Evolutionary conservation across 1,140 invertebrate species (phyloP).

Genomic region (Pectinophora gossypiella): DNA sequence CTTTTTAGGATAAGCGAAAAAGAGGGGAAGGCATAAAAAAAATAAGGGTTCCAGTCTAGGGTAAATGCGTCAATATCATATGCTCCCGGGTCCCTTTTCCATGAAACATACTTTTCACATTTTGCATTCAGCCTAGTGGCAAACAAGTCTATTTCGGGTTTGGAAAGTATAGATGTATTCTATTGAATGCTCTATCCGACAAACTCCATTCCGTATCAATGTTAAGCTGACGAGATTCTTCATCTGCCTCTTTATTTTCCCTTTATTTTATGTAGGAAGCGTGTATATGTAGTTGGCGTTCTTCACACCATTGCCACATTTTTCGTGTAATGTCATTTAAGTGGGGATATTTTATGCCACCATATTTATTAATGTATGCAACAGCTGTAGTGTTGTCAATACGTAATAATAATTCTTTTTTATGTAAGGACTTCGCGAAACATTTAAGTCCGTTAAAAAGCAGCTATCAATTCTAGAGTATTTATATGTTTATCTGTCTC

Average conservation of each 20-base stretch:
- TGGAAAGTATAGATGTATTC: constrained; percentile 8
- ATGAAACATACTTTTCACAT: constrained; percentile 13
- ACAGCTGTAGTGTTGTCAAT: constrained; percentile 37
- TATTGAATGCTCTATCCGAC: constrained; percentile 1
- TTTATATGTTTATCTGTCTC: constrained; percentile 31
- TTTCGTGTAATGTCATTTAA: constrained; percentile 21
- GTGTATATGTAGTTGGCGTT: constrained; percentile 22
- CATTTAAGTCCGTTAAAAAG: constrained; percentile 27
- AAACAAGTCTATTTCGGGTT: constrained; percentile 14
- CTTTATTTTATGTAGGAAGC: constrained; percentile 27
- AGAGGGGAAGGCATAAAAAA: constrained; percentile 15
- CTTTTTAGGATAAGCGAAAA: constrained; percentile 12
- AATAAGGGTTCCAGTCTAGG: constrained; percentile 4
- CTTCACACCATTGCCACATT: constrained; percentile 40
- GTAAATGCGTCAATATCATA: constrained; percentile 16
- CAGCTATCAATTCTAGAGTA: constrained; percentile 30
- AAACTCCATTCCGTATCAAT: constrained; percentile 26
- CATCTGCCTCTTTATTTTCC: constrained; percentile 31
- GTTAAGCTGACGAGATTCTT: constrained; percentile 19
- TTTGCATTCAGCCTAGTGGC: constrained; percentile 10
- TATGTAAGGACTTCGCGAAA: constrained; percentile 18
- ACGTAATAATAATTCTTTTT: constrained; percentile 13
- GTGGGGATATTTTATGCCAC: constrained; percentile 19
- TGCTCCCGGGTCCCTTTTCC: constrained; percentile 13
- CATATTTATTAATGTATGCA: constrained; percentile 31